Base-by-base conservation (phyloP, 2,113 vertebrate genomes). In the Nothobranchius kuhntae region DNA sequence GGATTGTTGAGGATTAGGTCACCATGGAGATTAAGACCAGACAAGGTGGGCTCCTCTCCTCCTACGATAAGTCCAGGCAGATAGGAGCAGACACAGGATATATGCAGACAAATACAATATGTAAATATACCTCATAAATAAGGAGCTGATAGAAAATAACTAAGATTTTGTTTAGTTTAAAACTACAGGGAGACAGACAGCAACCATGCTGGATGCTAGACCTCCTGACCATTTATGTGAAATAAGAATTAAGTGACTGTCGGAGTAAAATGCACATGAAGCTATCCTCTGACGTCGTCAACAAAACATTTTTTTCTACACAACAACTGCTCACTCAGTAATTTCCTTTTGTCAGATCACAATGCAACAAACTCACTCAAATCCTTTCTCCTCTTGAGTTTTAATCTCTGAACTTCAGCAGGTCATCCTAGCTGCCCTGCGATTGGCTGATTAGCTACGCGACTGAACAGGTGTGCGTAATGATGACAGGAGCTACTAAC, bases 1-100 rank as follows among this genome's bases (percentile, higher is more conserved):
- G 81, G 85, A 88, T 87, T 83, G 83, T 71, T 73, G 24, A 68
- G 81, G 79, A 85, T 86, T 66, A 81, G 79, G 77, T 84, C 81
- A 68, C 87, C 85, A 88, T 87, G 86, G 81, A 83, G 87, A 88
- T 87, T 15, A 44, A 80, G 80, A 83, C 81, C 76, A 83, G 84
- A 81, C 83, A 87, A 75, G 85, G 80, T 74, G 75, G 82, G 73
- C 84, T 85, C 61, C 73, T 81, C 75, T 44, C 45, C 51, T 47
- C 44, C 73, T 76, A 42, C 59, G 70, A 74, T 69, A 55, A 69
- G 77, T 4, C 71, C 26, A 44, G 72, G 59, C 81, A 76, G 71
- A 67, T 46, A 65, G 56, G 67, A 67, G 83, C 7, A 70, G 44
- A 68, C 36, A 13, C 54, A 17, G 59, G 45, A 48, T 53, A 67